Evolutionary conservation across 2,797 vertebrate species (phyloP).

Genomic region (Myotis daubentonii): DNA sequence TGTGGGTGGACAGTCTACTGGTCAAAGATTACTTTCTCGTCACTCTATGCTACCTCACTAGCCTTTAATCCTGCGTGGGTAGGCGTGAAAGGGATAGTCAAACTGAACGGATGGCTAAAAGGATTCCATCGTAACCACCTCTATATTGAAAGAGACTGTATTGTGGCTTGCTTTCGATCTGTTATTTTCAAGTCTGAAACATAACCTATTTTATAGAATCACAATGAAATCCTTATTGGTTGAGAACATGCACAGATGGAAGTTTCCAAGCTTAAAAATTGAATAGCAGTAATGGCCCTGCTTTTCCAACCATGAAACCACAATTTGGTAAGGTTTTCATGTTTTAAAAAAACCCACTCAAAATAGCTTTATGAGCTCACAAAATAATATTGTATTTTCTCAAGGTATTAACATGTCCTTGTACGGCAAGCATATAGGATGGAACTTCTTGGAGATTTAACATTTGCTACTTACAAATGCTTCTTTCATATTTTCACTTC

Average conservation of each 20-base stretch:
- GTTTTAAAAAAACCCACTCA: background rate
- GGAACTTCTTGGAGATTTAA: background rate
- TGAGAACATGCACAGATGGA: slow-evolving; percentile 45
- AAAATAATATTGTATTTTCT: slow-evolving; percentile 38
- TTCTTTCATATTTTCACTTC: slow-evolving; percentile 44
- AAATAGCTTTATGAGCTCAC: slow-evolving; percentile 38
- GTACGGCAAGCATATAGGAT: background rate
- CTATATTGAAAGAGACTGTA: background rate
- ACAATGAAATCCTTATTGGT: slow-evolving; percentile 44
- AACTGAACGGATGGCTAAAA: background rate
- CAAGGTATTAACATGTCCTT: background rate
- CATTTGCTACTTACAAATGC: slow-evolving; percentile 12
- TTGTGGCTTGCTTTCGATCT: background rate
- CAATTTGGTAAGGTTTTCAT: slow-evolving; percentile 53
- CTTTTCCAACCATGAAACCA: slow-evolving; percentile 25
- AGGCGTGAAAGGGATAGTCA: background rate
- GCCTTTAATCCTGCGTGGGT: background rate
- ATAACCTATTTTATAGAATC: slow-evolving; percentile 14
- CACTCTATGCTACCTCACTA: background rate
- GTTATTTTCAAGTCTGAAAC: slow-evolving; percentile 47
- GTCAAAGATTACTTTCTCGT: slow-evolving; percentile 23
- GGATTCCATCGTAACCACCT: background rate
- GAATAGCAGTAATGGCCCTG: background rate
- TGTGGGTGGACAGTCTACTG: background rate
- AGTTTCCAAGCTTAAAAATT: slow-evolving; percentile 15